phyloP scores from a whole-genome alignment of 2,113 vertebrate genomes.

The Anas platyrhynchos region DNA sequence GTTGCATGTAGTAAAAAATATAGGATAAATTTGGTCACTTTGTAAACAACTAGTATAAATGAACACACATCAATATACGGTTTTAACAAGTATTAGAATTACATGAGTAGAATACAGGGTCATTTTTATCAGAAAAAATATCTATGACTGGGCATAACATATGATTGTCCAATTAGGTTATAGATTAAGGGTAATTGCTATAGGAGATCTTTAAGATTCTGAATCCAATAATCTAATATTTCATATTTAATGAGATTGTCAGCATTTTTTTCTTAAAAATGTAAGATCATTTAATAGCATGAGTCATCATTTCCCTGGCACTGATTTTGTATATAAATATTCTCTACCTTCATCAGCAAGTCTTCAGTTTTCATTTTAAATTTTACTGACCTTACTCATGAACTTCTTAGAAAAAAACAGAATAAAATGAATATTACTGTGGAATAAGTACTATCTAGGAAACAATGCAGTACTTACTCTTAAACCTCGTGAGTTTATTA shows the following conservation, averaged over 20 bases:
- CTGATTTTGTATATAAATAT: not conserved
- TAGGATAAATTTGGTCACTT: not conserved
- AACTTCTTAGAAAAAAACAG: not conserved
- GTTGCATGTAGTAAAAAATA: not conserved
- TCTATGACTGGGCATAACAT: not conserved
- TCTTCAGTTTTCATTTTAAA: not conserved
- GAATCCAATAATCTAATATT: conserved; percentile 20
- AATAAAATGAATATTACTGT: not conserved
- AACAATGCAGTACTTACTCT: not conserved
- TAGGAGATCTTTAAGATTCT: not conserved
- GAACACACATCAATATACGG: not conserved
- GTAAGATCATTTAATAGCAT: not conserved
- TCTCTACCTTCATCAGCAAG: not conserved
- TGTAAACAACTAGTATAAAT: not conserved
- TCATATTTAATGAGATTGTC: conserved; percentile 46
- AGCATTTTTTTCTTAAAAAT: conserved; percentile 49
- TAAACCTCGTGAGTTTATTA: not conserved
- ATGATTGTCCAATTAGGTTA: not conserved
- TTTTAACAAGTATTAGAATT: not conserved
- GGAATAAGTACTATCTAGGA: not conserved
- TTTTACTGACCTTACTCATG: not conserved
- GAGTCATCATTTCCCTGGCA: not conserved
- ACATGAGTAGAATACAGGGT: not conserved
- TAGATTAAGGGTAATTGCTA: conserved; percentile 11
- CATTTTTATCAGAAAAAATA: not conserved